Evolutionary conservation across 1,140 invertebrate genomes (phyloP), one percentile per base, ranked within the genome.

Genomic region (Meloidogyne exigua): DNA sequence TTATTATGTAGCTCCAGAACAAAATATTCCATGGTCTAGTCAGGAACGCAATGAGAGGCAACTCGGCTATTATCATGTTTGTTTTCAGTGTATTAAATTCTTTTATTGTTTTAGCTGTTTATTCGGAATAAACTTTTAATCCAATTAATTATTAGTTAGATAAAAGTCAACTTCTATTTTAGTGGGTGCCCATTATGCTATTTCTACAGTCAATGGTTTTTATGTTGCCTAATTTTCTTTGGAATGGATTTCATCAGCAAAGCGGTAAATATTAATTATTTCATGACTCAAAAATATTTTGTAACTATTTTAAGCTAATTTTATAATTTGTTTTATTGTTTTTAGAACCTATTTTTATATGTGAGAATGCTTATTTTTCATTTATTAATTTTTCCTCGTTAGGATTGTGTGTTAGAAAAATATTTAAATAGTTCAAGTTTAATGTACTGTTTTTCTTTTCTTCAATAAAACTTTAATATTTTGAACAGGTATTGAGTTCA

Each of bases 51-150:
- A 76, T 21, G 62, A 80, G 10, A 69, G 70, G 9, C 73, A 84
- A 68, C 63, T 84, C 26, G 81, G 81, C 13, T 84, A 84, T 71
- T 84, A 84, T 76, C 82, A 75, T 36, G 74, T 75, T 26, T 36
- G 71, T 75, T 26, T 67, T 66, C 18, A 18, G 0, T n/a, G 70
- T 7, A 9, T 39, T 39, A 7, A 39, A 39, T 9, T 4, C 3
- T 7, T 39, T 7, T 39, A 9, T 39, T 4, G 10, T 39, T 32
- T 32, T n/a, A n/a, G n/a, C n/a, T n/a, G n/a, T n/a, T n/a, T n/a
- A n/a, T n/a, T n/a, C n/a, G n/a, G n/a, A n/a, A n/a, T n/a, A n/a
- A n/a, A n/a, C n/a, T n/a, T n/a, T n/a, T n/a, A n/a, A n/a, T n/a
- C n/a, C n/a, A n/a, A n/a, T n/a, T n/a, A n/a, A n/a, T n/a, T n/a